Conservation (phyloP, 2,888 invertebrate genomes). For the Andricus quercusramuli region DNA sequence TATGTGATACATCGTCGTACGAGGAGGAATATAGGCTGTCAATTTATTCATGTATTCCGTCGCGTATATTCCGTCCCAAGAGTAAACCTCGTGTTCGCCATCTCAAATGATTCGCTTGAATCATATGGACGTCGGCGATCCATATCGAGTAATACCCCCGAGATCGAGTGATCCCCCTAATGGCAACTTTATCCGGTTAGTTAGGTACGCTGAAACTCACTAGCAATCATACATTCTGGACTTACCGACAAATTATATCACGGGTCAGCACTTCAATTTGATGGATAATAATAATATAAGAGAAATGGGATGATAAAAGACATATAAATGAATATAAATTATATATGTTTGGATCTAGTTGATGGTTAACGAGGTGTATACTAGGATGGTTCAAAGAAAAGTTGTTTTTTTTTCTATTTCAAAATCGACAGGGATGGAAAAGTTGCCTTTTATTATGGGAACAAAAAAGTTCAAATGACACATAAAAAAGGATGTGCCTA, state of each 20-base stretch:
- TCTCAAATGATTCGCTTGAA: conserved; percentile 57
- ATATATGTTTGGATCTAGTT: background rate
- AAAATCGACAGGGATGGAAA: too few species aligned
- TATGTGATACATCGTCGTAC: conserved; percentile 51
- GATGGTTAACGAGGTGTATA: background rate
- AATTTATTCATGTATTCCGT: conserved; percentile 58
- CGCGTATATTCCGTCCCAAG: conserved; percentile 54
- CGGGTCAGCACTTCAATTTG: conserved; percentile 19
- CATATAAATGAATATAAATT: background rate
- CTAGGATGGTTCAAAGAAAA: background rate
- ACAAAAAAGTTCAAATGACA: too few species aligned
- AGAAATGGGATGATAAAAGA: background rate
- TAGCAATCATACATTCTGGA: conserved; percentile 43
- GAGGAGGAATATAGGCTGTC: conserved; percentile 52
- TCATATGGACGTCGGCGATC: conserved; percentile 52
- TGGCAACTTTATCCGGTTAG: conserved; percentile 51
- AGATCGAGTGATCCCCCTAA: conserved; percentile 53
- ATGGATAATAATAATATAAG: conserved; percentile 10
- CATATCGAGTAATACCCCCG: conserved; percentile 53
- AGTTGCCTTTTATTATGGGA: too few species aligned
- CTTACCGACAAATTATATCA: conserved; percentile 48
- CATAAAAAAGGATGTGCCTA: too few species aligned
- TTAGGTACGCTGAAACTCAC: conserved; percentile 44
- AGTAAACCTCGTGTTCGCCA: conserved; percentile 56
- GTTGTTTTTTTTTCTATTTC: too few species aligned